Percentiles rank a stretch among this genome's conserved stretches.
phyloP scores from a whole-genome alignment of 2,113 vertebrate genomes.

The Cheilinus undulatus region DNA sequence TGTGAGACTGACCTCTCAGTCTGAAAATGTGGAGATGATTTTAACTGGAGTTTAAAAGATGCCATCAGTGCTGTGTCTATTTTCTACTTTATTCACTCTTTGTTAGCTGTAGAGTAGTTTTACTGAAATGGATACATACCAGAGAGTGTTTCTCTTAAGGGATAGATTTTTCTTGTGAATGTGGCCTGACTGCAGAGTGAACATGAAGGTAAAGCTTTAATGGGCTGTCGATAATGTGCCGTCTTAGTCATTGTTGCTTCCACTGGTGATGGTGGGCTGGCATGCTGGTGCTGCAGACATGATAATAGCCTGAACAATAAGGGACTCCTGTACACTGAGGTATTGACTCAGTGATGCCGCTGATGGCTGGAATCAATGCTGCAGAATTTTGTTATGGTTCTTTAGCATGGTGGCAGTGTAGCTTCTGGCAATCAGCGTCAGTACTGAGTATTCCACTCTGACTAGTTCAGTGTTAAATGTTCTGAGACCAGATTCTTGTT shows the following conservation, averaged over 20 bases:
- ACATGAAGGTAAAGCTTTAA: neutral
- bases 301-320: neutral
- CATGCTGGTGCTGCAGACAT: neutral
- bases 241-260: neutral
- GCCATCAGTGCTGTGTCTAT: neutral
- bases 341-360: neutral
- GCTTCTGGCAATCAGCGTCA: neutral
- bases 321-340: neutral
- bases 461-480: too few relatives aligned
- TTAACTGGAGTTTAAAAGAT: too few relatives aligned
- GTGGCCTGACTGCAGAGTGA: constrained; percentile 1
- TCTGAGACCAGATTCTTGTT: neutral
- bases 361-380: neutral
- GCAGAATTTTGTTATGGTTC: neutral
- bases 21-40: neutral
- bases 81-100: neutral
- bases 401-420: neutral
- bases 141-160: neutral
- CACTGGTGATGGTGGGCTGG: neutral
- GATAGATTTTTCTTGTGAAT: constrained; percentile 11
- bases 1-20: too few relatives aligned
- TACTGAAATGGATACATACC: neutral
- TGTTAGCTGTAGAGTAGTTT: neutral
- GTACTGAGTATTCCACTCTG: neutral
- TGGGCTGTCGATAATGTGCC: constrained; percentile 1